Conservation (phyloP, 2,797 vertebrate genomes). For the Rhinella marina region DNA sequence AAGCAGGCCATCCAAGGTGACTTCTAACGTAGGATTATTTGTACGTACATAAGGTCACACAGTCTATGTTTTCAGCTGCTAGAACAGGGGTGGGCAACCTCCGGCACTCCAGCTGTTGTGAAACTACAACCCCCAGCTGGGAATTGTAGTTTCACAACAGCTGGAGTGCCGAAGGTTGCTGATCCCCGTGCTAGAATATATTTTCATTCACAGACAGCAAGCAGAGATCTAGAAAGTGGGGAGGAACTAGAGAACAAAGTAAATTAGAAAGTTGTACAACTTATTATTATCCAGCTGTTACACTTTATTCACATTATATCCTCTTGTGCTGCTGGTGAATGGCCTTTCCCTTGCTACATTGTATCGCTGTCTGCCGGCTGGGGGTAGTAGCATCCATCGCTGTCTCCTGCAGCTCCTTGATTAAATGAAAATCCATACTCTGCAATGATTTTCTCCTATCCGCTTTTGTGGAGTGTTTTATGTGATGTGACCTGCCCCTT, state of each 20-base stretch:
- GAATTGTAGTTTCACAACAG: too few species aligned
- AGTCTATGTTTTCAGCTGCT: too few species aligned
- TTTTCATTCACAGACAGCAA: neutral
- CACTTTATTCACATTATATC: neutral
- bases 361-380: neutral
- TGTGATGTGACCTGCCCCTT: slow-evolving; percentile 35
- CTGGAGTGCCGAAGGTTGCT: too few species aligned
- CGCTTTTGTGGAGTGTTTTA: slow-evolving; percentile 42
- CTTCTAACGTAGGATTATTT: too few species aligned
- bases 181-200: too few species aligned
- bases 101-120: too few species aligned
- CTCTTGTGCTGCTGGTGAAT: too few species aligned
- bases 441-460: slow-evolving; percentile 41
- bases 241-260: neutral
- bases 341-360: neutral
- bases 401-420: slow-evolving; percentile 26
- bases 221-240: neutral
- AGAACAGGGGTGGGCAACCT: too few species aligned
- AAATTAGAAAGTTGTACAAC: neutral
- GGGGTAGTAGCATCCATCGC: neutral
- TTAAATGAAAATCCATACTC: slow-evolving; percentile 50
- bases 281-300: neutral
- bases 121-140: too few species aligned
- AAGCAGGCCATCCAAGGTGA: too few species aligned
- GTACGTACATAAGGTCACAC: too few species aligned